Evolutionary conservation across 1,140 invertebrate species (phyloP).

Genomic region (Plectrocnemia conspersa): DNA sequence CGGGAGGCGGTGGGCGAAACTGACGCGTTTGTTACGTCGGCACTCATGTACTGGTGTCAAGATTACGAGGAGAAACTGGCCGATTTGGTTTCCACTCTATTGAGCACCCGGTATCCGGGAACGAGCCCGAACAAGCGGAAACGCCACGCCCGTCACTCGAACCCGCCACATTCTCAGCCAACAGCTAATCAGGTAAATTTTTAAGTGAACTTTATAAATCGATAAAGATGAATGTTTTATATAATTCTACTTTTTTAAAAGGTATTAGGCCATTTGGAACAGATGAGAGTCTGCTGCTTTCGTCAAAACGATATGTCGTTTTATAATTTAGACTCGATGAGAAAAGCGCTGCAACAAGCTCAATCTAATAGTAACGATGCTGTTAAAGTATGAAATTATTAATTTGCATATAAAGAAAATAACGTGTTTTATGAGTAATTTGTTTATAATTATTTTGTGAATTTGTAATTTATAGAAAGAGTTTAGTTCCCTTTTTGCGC

Average conservation of each 20-base stretch:
- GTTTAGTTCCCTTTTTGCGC: slow-evolving; percentile 85
- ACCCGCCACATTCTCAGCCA: slow-evolving; percentile 54
- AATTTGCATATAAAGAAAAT: background rate
- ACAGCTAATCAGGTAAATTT: slow-evolving; percentile 53
- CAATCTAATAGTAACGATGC: slow-evolving; percentile 76
- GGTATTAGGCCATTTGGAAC: slow-evolving; percentile 87
- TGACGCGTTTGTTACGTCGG: slow-evolving; percentile 81
- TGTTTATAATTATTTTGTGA: slow-evolving; percentile 10
- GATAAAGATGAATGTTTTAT: background rate
- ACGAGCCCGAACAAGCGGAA: slow-evolving; percentile 88
- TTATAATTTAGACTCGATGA: slow-evolving; percentile 79
- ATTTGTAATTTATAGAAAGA: slow-evolving; percentile 68
- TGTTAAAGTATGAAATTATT: slow-evolving; percentile 47
- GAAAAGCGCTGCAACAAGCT: slow-evolving; percentile 78
- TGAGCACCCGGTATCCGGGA: slow-evolving; percentile 74
- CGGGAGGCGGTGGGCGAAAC: slow-evolving; percentile 67
- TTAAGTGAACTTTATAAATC: background rate
- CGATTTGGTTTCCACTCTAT: slow-evolving; percentile 72
- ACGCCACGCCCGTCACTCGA: slow-evolving; percentile 64
- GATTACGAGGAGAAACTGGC: slow-evolving; percentile 85
- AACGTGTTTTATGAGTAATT: slow-evolving; percentile 1
- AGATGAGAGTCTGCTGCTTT: slow-evolving; percentile 72
- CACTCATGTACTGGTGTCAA: slow-evolving; percentile 88
- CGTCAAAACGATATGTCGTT: slow-evolving; percentile 57
- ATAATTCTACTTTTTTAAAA: slow-evolving; percentile 43